phyloP scores from a whole-genome alignment of 2,888 invertebrate genomes.

The Pantelozetes paolii region DNA sequence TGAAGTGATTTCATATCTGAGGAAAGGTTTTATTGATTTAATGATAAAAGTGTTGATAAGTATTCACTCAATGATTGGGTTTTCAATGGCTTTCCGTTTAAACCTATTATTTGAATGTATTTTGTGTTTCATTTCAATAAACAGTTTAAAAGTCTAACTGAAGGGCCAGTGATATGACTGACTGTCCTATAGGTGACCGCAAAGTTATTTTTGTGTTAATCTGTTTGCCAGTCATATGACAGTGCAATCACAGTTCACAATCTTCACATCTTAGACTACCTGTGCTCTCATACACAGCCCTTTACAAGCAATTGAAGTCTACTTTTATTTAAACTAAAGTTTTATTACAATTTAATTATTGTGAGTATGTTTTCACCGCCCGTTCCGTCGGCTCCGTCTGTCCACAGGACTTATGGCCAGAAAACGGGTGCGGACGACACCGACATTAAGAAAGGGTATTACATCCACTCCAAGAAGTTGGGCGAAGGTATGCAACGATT shows the following conservation, averaged over 20 bases:
- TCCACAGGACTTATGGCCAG: not conserved
- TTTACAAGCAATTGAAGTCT: too few species aligned
- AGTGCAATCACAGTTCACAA: not conserved
- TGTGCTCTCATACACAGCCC: not conserved
- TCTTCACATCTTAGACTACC: not conserved
- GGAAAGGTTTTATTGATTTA: too few species aligned
- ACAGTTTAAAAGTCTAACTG: too few species aligned
- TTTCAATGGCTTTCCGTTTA: too few species aligned
- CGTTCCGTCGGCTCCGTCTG: not conserved
- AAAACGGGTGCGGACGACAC: conserved; percentile 27
- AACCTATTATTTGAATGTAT: too few species aligned
- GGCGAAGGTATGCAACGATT: conserved; percentile 40
- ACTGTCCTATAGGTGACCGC: not conserved
- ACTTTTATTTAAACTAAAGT: too few species aligned
- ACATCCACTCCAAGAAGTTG: conserved; percentile 41
- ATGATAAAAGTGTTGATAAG: too few species aligned
- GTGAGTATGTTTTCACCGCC: not conserved
- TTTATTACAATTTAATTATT: too few species aligned
- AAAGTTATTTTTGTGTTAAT: not conserved
- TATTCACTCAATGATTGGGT: too few species aligned
- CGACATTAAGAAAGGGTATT: conserved; percentile 41
- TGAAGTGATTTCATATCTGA: too few species aligned
- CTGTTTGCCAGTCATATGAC: not conserved
- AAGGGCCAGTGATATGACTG: too few species aligned
- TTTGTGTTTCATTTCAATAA: too few species aligned